Evolutionary conservation across 2,888 invertebrate genomes (phyloP).

Genomic region (Beris morrisii): DNA sequence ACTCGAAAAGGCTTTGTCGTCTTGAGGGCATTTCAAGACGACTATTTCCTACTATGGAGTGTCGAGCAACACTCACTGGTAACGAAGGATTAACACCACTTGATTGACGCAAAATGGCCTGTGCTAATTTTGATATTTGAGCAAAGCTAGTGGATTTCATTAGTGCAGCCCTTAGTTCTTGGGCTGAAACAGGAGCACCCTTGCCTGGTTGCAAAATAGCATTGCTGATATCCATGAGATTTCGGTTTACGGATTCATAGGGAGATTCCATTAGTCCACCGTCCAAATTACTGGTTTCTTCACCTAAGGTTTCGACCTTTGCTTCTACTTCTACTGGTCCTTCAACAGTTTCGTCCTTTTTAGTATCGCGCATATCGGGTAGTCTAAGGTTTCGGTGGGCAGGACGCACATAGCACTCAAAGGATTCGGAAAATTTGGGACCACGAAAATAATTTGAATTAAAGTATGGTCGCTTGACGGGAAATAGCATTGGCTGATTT

Average conservation of each 20-base stretch:
- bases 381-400: slow-evolving; percentile 3
- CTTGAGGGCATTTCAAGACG: too few relatives aligned
- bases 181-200: not conserved
- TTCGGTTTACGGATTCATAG: too few relatives aligned
- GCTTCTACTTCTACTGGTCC: not conserved
- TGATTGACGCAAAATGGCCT: not conserved
- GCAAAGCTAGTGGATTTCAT: not conserved
- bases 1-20: too few relatives aligned
- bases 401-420: slow-evolving; percentile 26
- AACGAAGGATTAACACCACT: too few relatives aligned
- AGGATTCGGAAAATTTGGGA: not conserved
- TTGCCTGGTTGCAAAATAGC: not conserved
- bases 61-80: too few relatives aligned
- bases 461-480: slow-evolving; percentile 49
- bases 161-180: not conserved
- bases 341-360: not conserved
- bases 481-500: slow-evolving; percentile 48
- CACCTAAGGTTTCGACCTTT: too few relatives aligned
- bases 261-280: too few relatives aligned
- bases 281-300: too few relatives aligned
- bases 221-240: too few relatives aligned
- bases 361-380: not conserved
- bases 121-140: not conserved
- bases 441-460: slow-evolving; percentile 44
- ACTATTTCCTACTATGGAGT: too few relatives aligned